phyloP scores from a whole-genome alignment of 2,888 invertebrate genomes.

The Lasioglossum oenotherae region DNA sequence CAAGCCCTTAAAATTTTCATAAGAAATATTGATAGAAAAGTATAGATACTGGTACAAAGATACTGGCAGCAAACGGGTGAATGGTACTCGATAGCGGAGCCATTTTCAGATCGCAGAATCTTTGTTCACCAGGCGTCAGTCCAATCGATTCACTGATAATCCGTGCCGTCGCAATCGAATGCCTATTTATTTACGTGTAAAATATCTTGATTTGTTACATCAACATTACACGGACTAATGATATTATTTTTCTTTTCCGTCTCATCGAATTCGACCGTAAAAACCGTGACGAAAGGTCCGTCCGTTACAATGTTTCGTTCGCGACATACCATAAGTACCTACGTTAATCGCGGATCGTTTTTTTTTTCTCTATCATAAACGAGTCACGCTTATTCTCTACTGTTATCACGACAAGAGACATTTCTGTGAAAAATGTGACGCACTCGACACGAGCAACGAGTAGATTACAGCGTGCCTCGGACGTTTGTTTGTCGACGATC shows the following conservation, averaged over 20 bases:
- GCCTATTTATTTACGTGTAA: conserved; percentile 71
- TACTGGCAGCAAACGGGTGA: not conserved
- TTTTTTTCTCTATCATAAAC: not conserved
- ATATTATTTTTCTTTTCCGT: conserved; percentile 41
- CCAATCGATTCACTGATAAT: conserved; percentile 5
- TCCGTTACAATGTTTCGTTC: conserved; percentile 37
- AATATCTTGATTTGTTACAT: conserved; percentile 69
- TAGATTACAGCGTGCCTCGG: conserved; percentile 8
- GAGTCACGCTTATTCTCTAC: conserved; percentile 15
- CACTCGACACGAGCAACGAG: conserved; percentile 13
- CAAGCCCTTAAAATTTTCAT: not conserved
- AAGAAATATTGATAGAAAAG: not conserved
- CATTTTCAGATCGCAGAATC: not conserved
- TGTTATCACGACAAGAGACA: conserved; percentile 59
- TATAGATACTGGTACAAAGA: not conserved
- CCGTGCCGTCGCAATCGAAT: conserved; percentile 55
- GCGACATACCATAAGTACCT: conserved; percentile 5
- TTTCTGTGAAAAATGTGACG: conserved; percentile 27
- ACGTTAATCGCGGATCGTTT: conserved; percentile 8
- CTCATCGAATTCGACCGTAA: conserved; percentile 61
- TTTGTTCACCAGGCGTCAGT: conserved; percentile 3
- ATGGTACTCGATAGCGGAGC: not conserved
- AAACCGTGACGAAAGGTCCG: conserved; percentile 49
- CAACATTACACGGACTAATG: conserved; percentile 63
- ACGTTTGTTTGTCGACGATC: conserved; percentile 31